A percentile compares a stretch with the other conserved stretches of the same genome.
Evolutionary conservation across 2,888 invertebrate species (phyloP).

Genomic region (Cephus rjabovi): DNA sequence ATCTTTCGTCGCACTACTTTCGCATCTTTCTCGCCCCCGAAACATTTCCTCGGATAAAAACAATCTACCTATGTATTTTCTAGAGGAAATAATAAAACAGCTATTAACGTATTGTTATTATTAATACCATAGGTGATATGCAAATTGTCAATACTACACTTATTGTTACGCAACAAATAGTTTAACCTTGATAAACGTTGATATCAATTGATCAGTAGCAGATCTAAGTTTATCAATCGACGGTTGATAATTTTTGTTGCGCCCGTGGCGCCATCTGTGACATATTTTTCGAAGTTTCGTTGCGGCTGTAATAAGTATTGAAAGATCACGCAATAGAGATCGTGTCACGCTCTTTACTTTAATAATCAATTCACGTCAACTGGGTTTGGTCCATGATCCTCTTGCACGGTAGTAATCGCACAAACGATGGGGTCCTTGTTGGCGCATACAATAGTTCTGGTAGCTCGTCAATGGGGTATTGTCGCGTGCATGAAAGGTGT

Average conservation of each 20-base stretch:
- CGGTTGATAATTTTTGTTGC: not conserved
- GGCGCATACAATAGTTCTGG: not conserved
- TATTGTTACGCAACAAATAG: no score
- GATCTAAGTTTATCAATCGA: not conserved
- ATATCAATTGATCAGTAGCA: no score
- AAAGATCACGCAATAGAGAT: not conserved
- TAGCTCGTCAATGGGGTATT: not conserved
- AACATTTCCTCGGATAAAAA: not conserved
- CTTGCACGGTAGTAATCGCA: not conserved
- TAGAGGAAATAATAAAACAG: no score
- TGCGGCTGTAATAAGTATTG: not conserved
- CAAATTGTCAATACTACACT: no score
- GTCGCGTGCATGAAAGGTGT: not conserved
- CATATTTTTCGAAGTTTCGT: not conserved
- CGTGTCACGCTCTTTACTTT: constrained; percentile 5
- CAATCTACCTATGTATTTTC: not conserved
- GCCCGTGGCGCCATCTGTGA: not conserved
- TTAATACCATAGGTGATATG: no score
- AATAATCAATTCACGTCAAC: not conserved
- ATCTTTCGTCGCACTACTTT: constrained; percentile 4
- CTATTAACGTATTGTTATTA: no score
- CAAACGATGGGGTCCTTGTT: not conserved
- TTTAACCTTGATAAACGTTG: no score
- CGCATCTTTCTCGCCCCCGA: not conserved
- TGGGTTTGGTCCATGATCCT: not conserved